Conservation (phyloP, 2,113 vertebrate genomes). For the Aix galericulata region DNA sequence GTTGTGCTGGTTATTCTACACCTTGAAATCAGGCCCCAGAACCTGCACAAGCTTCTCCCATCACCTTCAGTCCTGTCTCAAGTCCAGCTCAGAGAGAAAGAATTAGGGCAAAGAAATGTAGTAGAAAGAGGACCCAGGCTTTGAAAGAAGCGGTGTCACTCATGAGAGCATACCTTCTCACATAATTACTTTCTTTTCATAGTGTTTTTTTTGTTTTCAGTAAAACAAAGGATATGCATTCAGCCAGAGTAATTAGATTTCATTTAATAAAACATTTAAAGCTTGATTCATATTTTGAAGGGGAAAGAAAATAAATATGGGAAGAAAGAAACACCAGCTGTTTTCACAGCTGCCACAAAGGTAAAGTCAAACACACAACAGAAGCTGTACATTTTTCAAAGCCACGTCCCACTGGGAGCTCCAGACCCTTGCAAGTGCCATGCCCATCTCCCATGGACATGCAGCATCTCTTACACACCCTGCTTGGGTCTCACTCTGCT, state of each 20-base stretch:
- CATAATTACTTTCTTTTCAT: constrained; percentile 49
- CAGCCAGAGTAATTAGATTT: constrained; percentile 49
- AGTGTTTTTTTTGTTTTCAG: not conserved
- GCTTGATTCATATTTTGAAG: not conserved
- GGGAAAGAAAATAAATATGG: not conserved
- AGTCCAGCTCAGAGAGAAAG: not conserved
- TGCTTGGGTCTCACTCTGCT: not conserved
- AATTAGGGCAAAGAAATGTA: not conserved
- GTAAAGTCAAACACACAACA: not conserved
- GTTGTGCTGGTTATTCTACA: not conserved
- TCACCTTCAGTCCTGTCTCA: not conserved
- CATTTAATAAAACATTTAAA: constrained; percentile 27
- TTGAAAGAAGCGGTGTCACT: not conserved
- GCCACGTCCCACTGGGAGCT: rapidly evolving
- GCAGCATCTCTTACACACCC: not conserved
- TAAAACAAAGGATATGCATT: constrained; percentile 13
- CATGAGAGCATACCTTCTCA: not conserved
- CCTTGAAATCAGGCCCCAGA: not conserved
- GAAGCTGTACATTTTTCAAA: not conserved
- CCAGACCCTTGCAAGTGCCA: not conserved
- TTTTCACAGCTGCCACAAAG: not conserved
- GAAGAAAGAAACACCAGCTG: not conserved
- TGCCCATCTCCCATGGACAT: not conserved
- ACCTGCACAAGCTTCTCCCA: not conserved
- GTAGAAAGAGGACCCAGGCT: not conserved